A percentile compares a stretch with the other conserved stretches of the same genome.
Evolutionary conservation across 53 echinoderm and acorn worm species (phyloP).

Genomic region (Pentamera pediparva): DNA sequence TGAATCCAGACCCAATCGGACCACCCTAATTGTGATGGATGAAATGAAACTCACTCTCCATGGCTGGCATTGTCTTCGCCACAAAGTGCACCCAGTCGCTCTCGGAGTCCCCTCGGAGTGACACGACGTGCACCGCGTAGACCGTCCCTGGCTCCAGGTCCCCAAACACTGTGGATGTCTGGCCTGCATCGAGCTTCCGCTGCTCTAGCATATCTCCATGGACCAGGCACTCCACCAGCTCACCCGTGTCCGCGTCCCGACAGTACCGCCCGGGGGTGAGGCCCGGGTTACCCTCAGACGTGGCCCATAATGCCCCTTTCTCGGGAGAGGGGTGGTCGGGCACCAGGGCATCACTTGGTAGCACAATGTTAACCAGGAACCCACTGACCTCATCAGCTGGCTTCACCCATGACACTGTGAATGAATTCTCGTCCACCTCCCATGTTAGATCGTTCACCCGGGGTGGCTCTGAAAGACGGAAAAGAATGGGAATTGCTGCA

Average conservation of each 20-base stretch:
- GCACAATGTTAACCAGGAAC: slow-evolving; percentile 40
- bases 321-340: not conserved
- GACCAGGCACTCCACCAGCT: slow-evolving; percentile 3
- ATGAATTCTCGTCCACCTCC: slow-evolving; percentile 14
- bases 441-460: not conserved
- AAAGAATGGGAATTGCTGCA: not conserved
- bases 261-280: not conserved
- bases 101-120: slow-evolving; percentile 26
- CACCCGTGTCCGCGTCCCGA: slow-evolving; percentile 16
- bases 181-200: not conserved
- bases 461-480: not conserved
- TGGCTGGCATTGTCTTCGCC: slow-evolving; percentile 16
- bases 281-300: not conserved
- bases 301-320: no score
- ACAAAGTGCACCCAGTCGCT: slow-evolving; percentile 35
- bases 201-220: slow-evolving; percentile 4
- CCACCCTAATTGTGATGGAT: no score
- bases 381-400: slow-evolving; percentile 47
- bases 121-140: slow-evolving; percentile 10
- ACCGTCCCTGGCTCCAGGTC: not conserved
- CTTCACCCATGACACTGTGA: slow-evolving; percentile 49
- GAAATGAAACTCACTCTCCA: slow-evolving; percentile 28
- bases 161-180: slow-evolving; percentile 15
- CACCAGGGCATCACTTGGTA: not conserved
- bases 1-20: no score